phyloP scores from a whole-genome alignment of 2,888 invertebrate genomes.

The Azorinus chamasolen region DNA sequence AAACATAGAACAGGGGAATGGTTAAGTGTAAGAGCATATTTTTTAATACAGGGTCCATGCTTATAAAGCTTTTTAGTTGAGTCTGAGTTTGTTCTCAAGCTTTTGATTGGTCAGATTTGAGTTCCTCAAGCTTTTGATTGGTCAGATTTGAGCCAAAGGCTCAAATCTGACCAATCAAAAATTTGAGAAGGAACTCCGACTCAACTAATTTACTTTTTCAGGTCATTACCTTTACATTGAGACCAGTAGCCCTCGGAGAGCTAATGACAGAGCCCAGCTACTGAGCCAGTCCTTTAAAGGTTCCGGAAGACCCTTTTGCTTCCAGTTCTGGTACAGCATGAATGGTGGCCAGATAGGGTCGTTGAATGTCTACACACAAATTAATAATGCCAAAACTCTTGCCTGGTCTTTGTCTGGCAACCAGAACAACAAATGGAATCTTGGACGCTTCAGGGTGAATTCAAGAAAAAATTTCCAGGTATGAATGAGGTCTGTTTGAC shows the following conservation, averaged over 20 bases:
- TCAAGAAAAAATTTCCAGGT: slow-evolving; percentile 59
- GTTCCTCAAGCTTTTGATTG: too few relatives aligned
- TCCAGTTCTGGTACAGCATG: slow-evolving; percentile 83
- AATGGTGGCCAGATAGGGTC: slow-evolving; percentile 75
- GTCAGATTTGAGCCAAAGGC: too few relatives aligned
- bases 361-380: slow-evolving; percentile 71
- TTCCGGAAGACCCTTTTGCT: slow-evolving; percentile 52
- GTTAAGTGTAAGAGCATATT: too few relatives aligned
- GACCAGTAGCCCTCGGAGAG: slow-evolving; percentile 68
- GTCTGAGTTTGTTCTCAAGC: too few relatives aligned
- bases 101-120: too few relatives aligned
- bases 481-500: too few relatives aligned
- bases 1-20: too few relatives aligned
- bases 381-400: slow-evolving; percentile 40
- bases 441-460: slow-evolving; percentile 65
- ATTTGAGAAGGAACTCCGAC: too few relatives aligned
- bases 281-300: slow-evolving; percentile 69
- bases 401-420: slow-evolving; percentile 73
- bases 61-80: too few relatives aligned
- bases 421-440: slow-evolving; percentile 69
- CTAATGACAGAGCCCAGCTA: slow-evolving; percentile 76
- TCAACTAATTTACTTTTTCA: too few relatives aligned
- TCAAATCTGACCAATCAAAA: too few relatives aligned
- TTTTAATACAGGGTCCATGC: too few relatives aligned
- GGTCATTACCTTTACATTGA: slow-evolving; percentile 82